Base-by-base conservation (phyloP, 2,113 vertebrate species). In the Melanotaenia duboulayi region DNA sequence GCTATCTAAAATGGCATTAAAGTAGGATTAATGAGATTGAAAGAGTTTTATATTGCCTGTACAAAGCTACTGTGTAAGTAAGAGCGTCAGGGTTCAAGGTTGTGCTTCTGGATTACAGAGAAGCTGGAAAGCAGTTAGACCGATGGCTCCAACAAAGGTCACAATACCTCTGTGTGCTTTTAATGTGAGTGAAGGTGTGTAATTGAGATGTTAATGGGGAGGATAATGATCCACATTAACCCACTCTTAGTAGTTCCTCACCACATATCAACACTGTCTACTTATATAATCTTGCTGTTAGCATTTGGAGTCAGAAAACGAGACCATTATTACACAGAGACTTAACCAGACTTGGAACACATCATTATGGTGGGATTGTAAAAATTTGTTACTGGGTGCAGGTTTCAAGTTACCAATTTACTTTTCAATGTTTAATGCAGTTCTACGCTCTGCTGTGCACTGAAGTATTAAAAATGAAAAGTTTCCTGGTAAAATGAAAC, bases 181-280 rank as follows among this genome's bases (percentile, higher is more conserved):
- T 85, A 86, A 87, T 84, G 81, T 7, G 74, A 77, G 74, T 48
- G 49, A 70, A 68, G 83, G 81, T 80, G 89, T 85, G 89, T 94
- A 93, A 92, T 89, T 85, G 82, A 76, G 82, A 81, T 63, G 81
- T 88, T 90, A 91, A 90, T 84, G 82, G 62, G 39, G 70, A 80
- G 89, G 78, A 90, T 91, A 91, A 91, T 83, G 87, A 84, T 78
- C 76, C 49, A 17, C 76, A 2, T 17, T 0, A 39, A 69, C 67
- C 75, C 76, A 49, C 44, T 59, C 71, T 73, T 56, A 23, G 20
- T 59, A 35, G n/a, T 16, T 37, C 70, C 59, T 70, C 66, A 54
- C 60, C 69, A 42, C 74, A 79, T 73, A 68, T 62, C 57, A 16
- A 14, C 14, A 20, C 82, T 74, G 16, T 52, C 28, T 37, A 20